Evolutionary conservation across 2,888 invertebrate species (phyloP), one percentile per base, ranked within the genome.

Genomic region (Scaptomyza polygonia): DNA sequence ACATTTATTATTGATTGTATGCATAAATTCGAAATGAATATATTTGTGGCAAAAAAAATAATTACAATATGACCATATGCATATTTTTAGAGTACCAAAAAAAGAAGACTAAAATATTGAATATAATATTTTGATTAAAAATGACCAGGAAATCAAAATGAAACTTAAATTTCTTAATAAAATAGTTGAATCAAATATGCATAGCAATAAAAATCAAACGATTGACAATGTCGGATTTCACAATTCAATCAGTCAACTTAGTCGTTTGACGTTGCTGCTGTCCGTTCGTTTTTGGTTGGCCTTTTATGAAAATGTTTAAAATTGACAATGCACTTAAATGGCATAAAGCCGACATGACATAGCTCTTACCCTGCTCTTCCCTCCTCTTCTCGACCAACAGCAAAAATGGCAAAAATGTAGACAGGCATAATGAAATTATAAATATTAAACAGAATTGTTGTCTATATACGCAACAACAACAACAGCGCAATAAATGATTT

Each of bases 181-280:
- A n/a, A 12, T 18, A 45, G 14, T 14, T 2, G 6, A 29, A 11
- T 27, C 34, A 12, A 52, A 39, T 25, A n/a, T 43, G 36, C 5
- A 40, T 39, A 12, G n/a, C 29, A 34, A 56, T 11, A 29, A 14
- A 14, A 45, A 25, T 51, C 29, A 59, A 45, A 7, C 44, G 40
- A 63, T 59, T 65, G 51, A 45, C 69, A 42, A 56, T 56, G 62
- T 58, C 51, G 53, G 40, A 59, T 67, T 59, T 67, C 62, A 67
- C 68, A 72, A 72, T 80, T 83, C 72, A 83, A 77, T 78, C 85
- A 76, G 63, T 63, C 68, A 75, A 25, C 48, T 27, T 25, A 14
- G 27, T 16, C 29, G n/a, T 9, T 32, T 18, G 29, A 30, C 45
- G 43, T 51, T 11, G 44, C 39, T 45, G 44, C 49, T 45, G 42